phyloP scores from a whole-genome alignment of 2,797 vertebrate species.

The Ctenosaura bakeri region DNA sequence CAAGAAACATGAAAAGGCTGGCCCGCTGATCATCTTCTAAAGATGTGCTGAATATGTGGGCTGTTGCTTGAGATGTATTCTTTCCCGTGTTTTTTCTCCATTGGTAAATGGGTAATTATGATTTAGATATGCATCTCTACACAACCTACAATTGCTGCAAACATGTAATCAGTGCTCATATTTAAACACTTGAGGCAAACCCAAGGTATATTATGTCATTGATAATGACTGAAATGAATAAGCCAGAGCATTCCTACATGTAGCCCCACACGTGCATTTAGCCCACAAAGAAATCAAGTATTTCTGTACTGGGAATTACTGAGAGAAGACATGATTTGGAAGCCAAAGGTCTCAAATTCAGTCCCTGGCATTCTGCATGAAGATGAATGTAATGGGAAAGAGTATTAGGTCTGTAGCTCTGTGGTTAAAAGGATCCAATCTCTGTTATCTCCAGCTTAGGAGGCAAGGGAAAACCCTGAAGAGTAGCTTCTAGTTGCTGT shows the following conservation, averaged over 20 bases:
- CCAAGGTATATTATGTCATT: not conserved
- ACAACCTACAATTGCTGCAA: not conserved
- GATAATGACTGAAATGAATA: not conserved
- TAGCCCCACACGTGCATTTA: not conserved
- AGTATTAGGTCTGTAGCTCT: too few species aligned
- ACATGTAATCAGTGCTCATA: not conserved
- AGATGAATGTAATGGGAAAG: too few species aligned
- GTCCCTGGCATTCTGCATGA: too few species aligned
- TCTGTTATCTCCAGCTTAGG: too few species aligned
- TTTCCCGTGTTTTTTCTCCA: not conserved
- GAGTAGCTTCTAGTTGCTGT: too few species aligned
- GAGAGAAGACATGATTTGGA: not conserved
- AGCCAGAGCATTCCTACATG: not conserved
- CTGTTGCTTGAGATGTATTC: not conserved
- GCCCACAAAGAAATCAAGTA: not conserved
- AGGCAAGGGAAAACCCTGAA: too few species aligned
- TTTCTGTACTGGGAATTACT: not conserved
- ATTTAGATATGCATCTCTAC: not conserved
- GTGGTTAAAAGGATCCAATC: too few species aligned
- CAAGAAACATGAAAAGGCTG: not conserved
- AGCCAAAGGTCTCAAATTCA: too few species aligned
- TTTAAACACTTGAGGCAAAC: not conserved
- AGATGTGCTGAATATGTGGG: not conserved
- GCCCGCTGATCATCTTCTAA: not conserved
- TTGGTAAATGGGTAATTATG: not conserved